phyloP scores from a whole-genome alignment of 2,113 vertebrate species.

The Platysteira castanea region DNA sequence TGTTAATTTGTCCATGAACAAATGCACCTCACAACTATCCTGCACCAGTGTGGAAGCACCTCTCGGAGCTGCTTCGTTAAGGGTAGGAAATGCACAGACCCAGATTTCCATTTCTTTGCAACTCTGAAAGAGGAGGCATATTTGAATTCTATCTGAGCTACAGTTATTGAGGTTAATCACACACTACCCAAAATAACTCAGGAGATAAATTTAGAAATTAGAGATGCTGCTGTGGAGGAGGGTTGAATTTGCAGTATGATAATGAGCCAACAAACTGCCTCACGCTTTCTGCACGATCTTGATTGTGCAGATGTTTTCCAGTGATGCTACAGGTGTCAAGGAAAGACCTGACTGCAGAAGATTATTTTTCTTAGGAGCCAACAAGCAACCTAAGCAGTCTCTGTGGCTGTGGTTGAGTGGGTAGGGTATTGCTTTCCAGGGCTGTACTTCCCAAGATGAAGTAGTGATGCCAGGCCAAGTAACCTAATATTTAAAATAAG shows the following conservation, averaged over 20 bases:
- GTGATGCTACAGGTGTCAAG: neutral
- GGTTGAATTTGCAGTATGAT: neutral
- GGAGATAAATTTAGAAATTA: neutral
- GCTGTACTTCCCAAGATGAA: neutral
- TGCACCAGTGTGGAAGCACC: neutral
- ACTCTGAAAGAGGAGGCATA: neutral
- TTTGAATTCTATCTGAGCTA: conserved; percentile 3
- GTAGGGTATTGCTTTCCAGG: neutral
- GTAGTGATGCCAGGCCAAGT: neutral
- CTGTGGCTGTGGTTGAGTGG: neutral
- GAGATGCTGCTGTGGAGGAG: conserved; percentile 5
- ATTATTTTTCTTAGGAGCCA: neutral
- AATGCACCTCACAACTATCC: neutral
- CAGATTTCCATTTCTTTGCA: neutral
- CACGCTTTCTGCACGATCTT: neutral
- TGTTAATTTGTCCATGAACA: neutral
- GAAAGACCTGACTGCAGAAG: neutral
- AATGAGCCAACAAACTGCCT: neutral
- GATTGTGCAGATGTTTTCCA: conserved; percentile 21
- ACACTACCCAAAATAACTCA: conserved; percentile 45
- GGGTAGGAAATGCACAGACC: neutral
- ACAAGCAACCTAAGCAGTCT: neutral
- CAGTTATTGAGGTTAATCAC: conserved; percentile 56
- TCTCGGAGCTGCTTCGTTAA: neutral
- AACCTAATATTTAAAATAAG: neutral